Base-by-base conservation (phyloP, 2,888 invertebrate genomes). In the Eubasilissa splendida region DNA sequence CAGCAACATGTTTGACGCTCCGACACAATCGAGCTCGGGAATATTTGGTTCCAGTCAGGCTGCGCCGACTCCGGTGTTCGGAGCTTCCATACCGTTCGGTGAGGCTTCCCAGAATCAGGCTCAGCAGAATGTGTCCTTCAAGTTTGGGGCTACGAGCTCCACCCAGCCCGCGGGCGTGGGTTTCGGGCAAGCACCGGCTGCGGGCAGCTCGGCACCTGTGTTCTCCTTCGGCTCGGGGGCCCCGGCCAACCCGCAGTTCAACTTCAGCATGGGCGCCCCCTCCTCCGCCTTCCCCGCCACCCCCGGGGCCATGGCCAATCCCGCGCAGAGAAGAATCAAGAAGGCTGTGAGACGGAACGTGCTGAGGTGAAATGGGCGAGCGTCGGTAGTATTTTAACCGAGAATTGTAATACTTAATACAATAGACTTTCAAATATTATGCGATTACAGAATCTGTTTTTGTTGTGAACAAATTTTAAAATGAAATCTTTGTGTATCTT, bases 221-320 rank as follows among this genome's bases (percentile, higher is more conserved):
- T 87, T 87, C 80, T 84, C 85, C 11, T 88, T 88, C 83, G 87
- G 87, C 31, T 82, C 86, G 50, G 85, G 85, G 50, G 81, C 85
- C 3, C 10, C 82, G 2, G 76, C 76, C 68, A 83, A 80, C 54
- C 78, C 82, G 4, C 83, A 83, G 54, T 82, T 82, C 60, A 80
- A 80, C 76, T 83, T 83, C 80, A 81, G 79, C 75, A 82, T 84
- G 84, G 84, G 84, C 1, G 81, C 80, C 54, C 77, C 82, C 1
- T 60, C 83, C 4, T 71, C 80, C 3, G 77, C 80, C 31, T 80
- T 80, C 76, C 76, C 81, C 22, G 31, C 58, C 33, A 58, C 76
- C 31, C 82, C 81, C 5, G 84, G 82, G 4, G 70, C 66, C 5
- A 76, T 68, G 31, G 58, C 81, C 3, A 59, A 53, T 33, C 70